These are phyloP conservation scores for Glaucidium brasilianum DNA, from an alignment of 2,113 vertebrate genomes.

Conservation along the genomic window DNA sequence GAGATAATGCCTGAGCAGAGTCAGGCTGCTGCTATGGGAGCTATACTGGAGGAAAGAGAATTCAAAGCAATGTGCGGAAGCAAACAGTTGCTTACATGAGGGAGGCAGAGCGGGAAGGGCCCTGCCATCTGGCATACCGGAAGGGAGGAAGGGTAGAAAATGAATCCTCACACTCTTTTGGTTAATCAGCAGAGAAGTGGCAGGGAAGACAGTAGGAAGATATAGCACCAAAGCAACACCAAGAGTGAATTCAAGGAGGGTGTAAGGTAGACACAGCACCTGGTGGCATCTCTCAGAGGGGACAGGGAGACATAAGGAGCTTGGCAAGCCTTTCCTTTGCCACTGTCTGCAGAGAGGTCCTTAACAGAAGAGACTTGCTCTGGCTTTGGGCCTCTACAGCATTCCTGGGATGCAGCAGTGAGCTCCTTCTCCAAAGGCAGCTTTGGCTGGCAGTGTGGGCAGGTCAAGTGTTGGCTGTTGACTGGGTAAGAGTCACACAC, in stretches of 20 bases:
- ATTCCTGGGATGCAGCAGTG: not conserved
- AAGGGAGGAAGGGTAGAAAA: not conserved
- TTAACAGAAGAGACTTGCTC: not conserved
- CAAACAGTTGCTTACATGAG: not conserved
- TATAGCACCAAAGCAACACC: not conserved
- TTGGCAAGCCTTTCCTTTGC: not conserved
- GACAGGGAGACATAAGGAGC: not conserved
- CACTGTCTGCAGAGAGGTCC: not conserved
- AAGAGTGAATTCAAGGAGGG: not conserved
- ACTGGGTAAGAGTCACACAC: constrained; percentile 64
- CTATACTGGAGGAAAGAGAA: not conserved
- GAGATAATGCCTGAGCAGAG: not conserved
- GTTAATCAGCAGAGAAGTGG: constrained; percentile 1
- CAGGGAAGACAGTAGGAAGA: not conserved
- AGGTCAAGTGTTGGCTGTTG: constrained; percentile 3
- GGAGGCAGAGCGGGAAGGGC: not conserved
- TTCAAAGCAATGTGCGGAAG: not conserved
- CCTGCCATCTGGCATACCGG: not conserved
- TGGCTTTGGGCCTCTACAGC: not conserved
- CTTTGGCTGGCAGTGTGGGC: not conserved
- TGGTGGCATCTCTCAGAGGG: not conserved
- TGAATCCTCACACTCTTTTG: not conserved
- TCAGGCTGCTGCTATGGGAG: not conserved
- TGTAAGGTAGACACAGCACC: not conserved
- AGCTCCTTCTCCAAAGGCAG: not conserved